Base-by-base conservation (phyloP, 1,140 invertebrate genomes). In the Diorhabda carinulata region DNA sequence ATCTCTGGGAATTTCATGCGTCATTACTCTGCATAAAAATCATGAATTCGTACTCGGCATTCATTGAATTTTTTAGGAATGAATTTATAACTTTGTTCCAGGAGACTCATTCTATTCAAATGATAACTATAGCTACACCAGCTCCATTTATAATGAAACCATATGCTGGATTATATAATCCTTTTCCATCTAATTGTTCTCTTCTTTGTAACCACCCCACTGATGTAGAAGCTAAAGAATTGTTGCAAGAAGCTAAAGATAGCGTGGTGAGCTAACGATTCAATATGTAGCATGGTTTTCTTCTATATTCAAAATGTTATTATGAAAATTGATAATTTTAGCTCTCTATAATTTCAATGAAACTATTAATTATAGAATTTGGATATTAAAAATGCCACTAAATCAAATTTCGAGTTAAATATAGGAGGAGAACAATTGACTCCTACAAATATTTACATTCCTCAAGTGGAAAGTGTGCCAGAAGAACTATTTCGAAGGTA, bases 121-220 rank as follows among this genome's bases (percentile, higher is more conserved):
- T 81, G 56, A 72, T 64, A 72, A 72, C 76, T 43, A 67, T 76
- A 41, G 69, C 75, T 45, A 73, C 67, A 70, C 86, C 87, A 25
- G 89, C 89, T 0, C 89, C 89, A 10, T 89, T 87, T 72, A 84
- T 86, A 68, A 81, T 91, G 42, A 87, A 91, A 67, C 91, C 91
- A 0, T 92, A 91, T 73, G 89, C 91, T 3, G 89, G 89, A 5
- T 82, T 93, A 1, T 92, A 88, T 80, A 93, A 93, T 81, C 91
- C 91, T 3, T 93, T 89, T 79, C 86, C 90, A 2, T 87, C 88
- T 71, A 87, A 87, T 7, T 94, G 92, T 78, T 93, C 92, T 0
- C 86, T 93, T 4, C 82, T 93, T 2, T 93, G 91, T 82, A 93
- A 93, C 77, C 92, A 93, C 82, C 92, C 92, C 2, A 87, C 89